Conservation (phyloP, 2,113 vertebrate genomes). For the Eonycteris spelaea region DNA sequence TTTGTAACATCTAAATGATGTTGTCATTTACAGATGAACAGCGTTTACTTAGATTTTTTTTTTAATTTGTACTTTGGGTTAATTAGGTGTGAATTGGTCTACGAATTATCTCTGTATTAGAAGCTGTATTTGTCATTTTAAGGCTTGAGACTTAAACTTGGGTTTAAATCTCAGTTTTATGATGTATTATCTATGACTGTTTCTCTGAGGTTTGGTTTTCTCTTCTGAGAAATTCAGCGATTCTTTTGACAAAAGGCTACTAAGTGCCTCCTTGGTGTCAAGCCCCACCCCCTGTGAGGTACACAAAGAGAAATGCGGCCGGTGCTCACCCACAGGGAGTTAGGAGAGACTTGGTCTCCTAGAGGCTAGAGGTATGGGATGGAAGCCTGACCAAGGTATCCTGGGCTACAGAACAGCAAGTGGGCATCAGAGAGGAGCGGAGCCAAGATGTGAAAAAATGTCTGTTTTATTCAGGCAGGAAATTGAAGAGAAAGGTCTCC, state of each 20-base stretch:
- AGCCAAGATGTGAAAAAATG: not conserved
- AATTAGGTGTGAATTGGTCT: not conserved
- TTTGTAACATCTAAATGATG: not conserved
- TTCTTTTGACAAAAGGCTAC: not conserved
- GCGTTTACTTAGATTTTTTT: not conserved
- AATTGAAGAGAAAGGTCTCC: not conserved
- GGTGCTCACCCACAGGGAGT: not conserved
- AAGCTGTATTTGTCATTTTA: not conserved
- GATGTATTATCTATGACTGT: not conserved
- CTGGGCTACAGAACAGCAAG: not conserved
- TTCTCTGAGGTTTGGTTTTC: not conserved
- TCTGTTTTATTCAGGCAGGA: not conserved
- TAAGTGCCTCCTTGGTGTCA: not conserved
- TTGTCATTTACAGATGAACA: not conserved
- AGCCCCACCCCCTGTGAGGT: not conserved
- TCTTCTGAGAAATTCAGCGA: not conserved
- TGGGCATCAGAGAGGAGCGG: not conserved
- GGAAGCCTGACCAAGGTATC: rapidly evolving
- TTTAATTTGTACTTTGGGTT: not conserved
- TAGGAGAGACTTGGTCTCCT: not conserved
- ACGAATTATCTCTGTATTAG: not conserved
- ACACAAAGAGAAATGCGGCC: not conserved
- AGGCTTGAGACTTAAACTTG: not conserved
- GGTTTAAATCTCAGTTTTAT: not conserved
- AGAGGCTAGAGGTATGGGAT: not conserved